Conservation (phyloP, 2,797 vertebrate species). For the Coregonus ussuriensis region DNA sequence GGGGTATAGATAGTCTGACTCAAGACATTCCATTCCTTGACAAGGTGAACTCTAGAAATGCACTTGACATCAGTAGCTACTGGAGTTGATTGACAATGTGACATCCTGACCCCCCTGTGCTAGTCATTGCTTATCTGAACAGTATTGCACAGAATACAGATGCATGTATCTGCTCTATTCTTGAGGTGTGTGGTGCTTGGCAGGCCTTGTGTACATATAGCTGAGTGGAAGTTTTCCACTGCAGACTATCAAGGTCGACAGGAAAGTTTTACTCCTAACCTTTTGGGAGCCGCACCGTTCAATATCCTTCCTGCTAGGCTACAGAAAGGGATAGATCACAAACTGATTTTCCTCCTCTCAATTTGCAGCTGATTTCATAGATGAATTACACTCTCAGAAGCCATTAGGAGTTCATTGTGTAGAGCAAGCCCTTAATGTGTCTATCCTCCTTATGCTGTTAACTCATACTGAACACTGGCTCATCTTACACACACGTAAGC, state of each 20-base stretch:
- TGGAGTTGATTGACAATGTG: conserved; percentile 70
- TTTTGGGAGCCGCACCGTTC: conserved; percentile 65
- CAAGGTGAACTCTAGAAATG: conserved; percentile 51
- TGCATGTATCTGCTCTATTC: conserved; percentile 47
- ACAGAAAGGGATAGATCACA: conserved; percentile 68
- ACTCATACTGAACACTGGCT: conserved; percentile 55
- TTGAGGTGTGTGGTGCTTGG: conserved; percentile 28
- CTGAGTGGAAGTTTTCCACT: conserved; percentile 59
- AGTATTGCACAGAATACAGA: conserved; percentile 58
- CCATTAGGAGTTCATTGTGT: conserved; percentile 79
- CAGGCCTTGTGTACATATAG: conserved; percentile 37
- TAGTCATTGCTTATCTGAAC: conserved; percentile 64
- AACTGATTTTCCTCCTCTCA: conserved; percentile 76
- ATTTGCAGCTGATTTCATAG: conserved; percentile 77
- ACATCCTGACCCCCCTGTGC: conserved; percentile 61
- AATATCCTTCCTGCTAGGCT: conserved; percentile 68
- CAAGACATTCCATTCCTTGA: conserved; percentile 56
- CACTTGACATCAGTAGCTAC: conserved; percentile 61
- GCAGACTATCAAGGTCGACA: conserved; percentile 71
- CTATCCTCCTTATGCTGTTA: conserved; percentile 74
- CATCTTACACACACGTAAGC: conserved; percentile 35
- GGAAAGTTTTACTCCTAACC: conserved; percentile 74
- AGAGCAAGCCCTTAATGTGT: conserved; percentile 74
- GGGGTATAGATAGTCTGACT: conserved; percentile 47
- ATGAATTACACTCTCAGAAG: conserved; percentile 77